Conservation (phyloP, 2,888 invertebrate genomes). For the Acholoe squamosa region DNA sequence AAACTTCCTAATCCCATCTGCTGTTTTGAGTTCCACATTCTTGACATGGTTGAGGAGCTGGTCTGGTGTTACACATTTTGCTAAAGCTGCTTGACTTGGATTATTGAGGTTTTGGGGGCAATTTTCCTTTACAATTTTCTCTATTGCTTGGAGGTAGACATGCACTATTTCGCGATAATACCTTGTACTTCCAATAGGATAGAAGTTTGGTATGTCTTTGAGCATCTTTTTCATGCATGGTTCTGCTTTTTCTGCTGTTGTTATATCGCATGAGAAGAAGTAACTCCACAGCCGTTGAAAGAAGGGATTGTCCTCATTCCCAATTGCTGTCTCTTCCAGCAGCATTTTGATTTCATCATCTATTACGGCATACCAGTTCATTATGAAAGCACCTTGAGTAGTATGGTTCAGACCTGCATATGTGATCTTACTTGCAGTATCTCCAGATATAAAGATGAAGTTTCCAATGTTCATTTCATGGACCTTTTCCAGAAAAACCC, state of each 20-base stretch:
- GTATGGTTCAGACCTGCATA: neutral
- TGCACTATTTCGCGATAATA: neutral
- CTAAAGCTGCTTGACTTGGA: neutral
- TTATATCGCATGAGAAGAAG: slow-evolving; percentile 26
- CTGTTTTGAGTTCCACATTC: neutral
- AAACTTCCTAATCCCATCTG: slow-evolving; percentile 12
- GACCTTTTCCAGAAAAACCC: neutral
- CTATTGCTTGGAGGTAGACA: slow-evolving; percentile 35
- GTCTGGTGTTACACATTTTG: slow-evolving; percentile 6
- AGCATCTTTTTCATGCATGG: neutral
- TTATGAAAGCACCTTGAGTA: neutral
- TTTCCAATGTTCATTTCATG: slow-evolving; percentile 9
- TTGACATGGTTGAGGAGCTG: slow-evolving; percentile 40
- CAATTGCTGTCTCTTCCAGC: neutral
- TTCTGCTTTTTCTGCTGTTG: neutral
- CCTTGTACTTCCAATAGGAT: neutral
- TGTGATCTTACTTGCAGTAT: neutral
- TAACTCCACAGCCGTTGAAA: slow-evolving; percentile 1
- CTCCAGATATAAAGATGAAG: neutral
- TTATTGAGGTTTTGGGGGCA: slow-evolving; percentile 21
- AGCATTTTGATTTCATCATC: neutral
- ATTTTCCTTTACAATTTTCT: neutral
- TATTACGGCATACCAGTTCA: neutral
- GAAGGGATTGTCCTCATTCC: neutral
- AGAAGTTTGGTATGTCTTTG: neutral